These are phyloP conservation scores for Pelobates cultripes DNA, from an alignment of 2,797 vertebrate genomes.

Conservation along the genomic window DNA sequence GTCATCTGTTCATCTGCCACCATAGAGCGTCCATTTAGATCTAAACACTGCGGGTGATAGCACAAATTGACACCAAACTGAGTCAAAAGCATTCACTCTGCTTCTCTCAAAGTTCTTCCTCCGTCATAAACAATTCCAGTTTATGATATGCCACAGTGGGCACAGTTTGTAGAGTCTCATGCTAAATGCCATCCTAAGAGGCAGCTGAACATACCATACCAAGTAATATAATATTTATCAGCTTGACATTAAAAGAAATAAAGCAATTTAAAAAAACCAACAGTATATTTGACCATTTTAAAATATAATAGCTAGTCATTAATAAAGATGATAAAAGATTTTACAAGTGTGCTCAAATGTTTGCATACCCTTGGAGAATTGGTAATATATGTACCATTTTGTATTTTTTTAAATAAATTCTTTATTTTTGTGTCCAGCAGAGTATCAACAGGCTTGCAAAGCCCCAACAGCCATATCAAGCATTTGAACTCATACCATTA, in stretches of 20 bases:
- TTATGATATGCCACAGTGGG: slow-evolving; percentile 15
- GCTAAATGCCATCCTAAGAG: neutral
- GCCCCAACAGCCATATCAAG: no score
- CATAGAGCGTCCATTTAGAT: slow-evolving; percentile 12
- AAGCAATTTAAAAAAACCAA: no score
- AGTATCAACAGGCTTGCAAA: no score
- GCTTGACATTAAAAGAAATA: neutral
- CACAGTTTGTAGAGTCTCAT: slow-evolving; percentile 15
- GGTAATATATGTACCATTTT: no score
- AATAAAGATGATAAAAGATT: no score
- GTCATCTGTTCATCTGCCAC: slow-evolving; percentile 23
- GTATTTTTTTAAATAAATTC: no score
- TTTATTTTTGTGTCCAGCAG: no score
- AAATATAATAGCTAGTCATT: no score
- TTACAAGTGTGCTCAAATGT: no score
- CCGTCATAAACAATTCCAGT: slow-evolving; percentile 13
- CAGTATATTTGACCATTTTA: no score
- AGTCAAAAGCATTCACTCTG: slow-evolving; percentile 36
- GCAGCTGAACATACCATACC: neutral
- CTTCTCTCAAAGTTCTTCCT: slow-evolving; percentile 6
- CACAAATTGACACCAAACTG: slow-evolving; percentile 45
- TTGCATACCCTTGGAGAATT: no score
- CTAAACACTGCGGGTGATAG: slow-evolving; percentile 15
- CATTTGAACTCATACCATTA: no score
- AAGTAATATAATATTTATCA: neutral